These are phyloP conservation scores for Atherix ibis DNA, from an alignment of 2,888 invertebrate genomes.

Conservation along the genomic window DNA sequence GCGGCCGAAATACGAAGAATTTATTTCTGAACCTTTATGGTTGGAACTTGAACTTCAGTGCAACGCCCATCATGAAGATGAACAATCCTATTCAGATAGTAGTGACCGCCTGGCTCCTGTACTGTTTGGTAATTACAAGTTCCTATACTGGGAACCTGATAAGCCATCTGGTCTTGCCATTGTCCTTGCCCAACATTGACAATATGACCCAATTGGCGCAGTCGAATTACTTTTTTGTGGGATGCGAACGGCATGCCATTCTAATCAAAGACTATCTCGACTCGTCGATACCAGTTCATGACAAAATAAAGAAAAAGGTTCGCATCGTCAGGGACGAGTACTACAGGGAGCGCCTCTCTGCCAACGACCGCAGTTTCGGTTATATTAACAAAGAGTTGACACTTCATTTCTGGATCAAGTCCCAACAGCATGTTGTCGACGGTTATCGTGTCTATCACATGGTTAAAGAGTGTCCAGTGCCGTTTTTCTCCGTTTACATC, in stretches of 20 bases:
- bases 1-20: neutral
- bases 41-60: neutral
- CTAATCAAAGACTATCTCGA: neutral
- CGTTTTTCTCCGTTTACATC: conserved; percentile 39
- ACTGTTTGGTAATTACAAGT: conserved; percentile 25
- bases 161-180: conserved; percentile 24
- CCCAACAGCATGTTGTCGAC: conserved; percentile 18
- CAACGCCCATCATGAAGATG: neutral
- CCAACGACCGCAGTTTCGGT: conserved; percentile 34
- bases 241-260: neutral
- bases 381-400: conserved; percentile 36
- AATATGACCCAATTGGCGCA: conserved; percentile 17
- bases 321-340: neutral
- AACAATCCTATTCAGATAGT: conserved; percentile 17
- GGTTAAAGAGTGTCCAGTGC: conserved; percentile 38
- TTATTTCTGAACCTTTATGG: neutral
- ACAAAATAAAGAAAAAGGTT: neutral
- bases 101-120: conserved; percentile 24
- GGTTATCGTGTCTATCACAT: conserved; percentile 36
- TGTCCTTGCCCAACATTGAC: conserved; percentile 23
- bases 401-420: conserved; percentile 18
- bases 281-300: neutral
- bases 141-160: conserved; percentile 29
- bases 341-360: neutral
- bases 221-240: neutral